Evolutionary conservation across 1,140 invertebrate genomes (phyloP), one percentile per base, ranked within the genome.

Genomic region (Neomicropteryx cornuta): DNA sequence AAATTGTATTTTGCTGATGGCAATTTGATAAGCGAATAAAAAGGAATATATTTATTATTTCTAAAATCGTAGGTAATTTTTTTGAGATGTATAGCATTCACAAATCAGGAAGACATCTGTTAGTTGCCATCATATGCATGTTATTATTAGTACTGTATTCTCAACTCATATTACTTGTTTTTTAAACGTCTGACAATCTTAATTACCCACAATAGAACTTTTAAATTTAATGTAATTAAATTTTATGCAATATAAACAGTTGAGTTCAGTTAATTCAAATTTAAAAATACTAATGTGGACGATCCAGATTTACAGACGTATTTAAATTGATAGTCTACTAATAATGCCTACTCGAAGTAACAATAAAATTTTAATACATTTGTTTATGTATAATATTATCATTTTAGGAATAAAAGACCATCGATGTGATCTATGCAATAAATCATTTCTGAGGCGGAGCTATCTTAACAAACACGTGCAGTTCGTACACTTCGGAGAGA

Each of bases 201-300:
- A n/a, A n/a, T n/a, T n/a, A n/a, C n/a, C n/a, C n/a, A n/a, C n/a
- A n/a, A n/a, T n/a, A n/a, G n/a, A n/a, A n/a, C n/a, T n/a, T n/a
- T n/a, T n/a, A n/a, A n/a, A n/a, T n/a, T n/a, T n/a, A n/a, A n/a
- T n/a, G n/a, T 31, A 36, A 30, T 32, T 10, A 18, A n/a, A n/a
- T n/a, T n/a, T n/a, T 38, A 37, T 34, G 20, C 31, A 42, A n/a
- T n/a, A 36, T 24, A 42, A 42, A 38, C 35, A 38, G 16, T 42
- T 42, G 6, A 38, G 35, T 17, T 38, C 35, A 10, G 37, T 32
- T 3, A 42, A 33, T 28, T 22, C 41, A 14, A 35, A 42, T 33
- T 20, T 23, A 21, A 42, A 42, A 33, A 38, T 33, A 28, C 41
- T 38, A 36, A 28, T 36, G 18, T 4, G n/a, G 5, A 36, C 20